Evolutionary conservation across 2,113 vertebrate species (phyloP).

Genomic region (Tupaia chinensis): DNA sequence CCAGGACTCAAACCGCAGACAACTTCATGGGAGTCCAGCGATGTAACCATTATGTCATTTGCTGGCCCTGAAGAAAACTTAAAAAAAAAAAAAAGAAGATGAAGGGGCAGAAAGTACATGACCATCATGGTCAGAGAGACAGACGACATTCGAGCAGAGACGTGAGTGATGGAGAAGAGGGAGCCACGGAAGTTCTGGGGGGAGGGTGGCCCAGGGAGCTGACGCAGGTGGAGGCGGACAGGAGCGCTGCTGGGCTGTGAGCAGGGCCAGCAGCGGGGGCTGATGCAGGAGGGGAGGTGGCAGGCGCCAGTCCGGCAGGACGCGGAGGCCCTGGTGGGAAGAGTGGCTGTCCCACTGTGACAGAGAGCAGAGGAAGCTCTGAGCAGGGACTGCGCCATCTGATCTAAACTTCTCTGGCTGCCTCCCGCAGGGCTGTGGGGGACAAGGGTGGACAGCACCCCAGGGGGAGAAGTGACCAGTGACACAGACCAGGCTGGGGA

Average conservation of each 20-base stretch:
- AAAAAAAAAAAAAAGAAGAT: neutral
- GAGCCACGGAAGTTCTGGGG: neutral
- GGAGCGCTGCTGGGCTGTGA: accelerated
- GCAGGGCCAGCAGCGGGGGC: neutral
- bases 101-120: neutral
- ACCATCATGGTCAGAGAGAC: neutral
- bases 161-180: neutral
- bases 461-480: neutral
- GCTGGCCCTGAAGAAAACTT: neutral
- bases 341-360: neutral
- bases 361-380: neutral
- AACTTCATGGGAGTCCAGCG: no score
- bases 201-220: neutral
- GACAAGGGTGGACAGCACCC: neutral
- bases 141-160: neutral
- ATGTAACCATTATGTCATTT: no score
- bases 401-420: neutral
- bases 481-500: accelerated
- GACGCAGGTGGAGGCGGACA: no score
- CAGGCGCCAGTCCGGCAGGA: neutral
- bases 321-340: neutral
- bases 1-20: no score
- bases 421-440: neutral
- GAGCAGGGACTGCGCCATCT: no score
- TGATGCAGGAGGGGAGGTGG: neutral